Evolutionary conservation across 2,113 vertebrate species (phyloP), one percentile per base, ranked within the genome.

Genomic region (Anser cygnoides): DNA sequence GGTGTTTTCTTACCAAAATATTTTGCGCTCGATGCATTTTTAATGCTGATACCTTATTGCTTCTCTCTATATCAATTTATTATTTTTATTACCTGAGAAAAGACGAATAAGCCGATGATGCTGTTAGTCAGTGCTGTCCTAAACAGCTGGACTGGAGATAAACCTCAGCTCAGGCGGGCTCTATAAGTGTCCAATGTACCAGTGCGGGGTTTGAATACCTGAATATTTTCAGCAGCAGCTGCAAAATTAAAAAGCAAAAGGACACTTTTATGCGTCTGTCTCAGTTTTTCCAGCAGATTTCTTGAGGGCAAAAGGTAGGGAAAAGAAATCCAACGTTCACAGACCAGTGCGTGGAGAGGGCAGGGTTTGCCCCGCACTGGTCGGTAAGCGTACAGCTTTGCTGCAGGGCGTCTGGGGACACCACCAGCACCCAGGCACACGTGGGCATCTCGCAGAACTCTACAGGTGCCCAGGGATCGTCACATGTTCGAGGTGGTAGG

Each of bases 101-200:
- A 96, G 90, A 59, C 50, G 57, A 92, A 57, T 95, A 85, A 95
- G 77, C 63, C 78, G 50, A 50, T 82, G 57, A 89, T 92, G 58
- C 57, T 72, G 44, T 93, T 96, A 84, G 44, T 93, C 95, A 84
- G 41, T 93, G 96, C 95, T 97, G 84, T 91, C 46, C 76, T 97
- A 92, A 96, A 90, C 92, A 89, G 71, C 83, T 35, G 28, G 19
- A 7, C 35, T 35, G 35, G 43, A 54, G 57, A 21, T 31, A 70
- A 91, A 89, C 21, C 57, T 68, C 59, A 73, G 54, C 52, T 73
- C 35, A 9, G 55, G 0, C 3, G 37, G 43, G 26, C 37, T 78
- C 39, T 15, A 9, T 1, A 63, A 73, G 43, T 54, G 39, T 31
- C 44, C 33, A 37, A 10, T 16, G 72, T 63, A n/a, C 21, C 9